These are phyloP conservation scores for Irena cyanogastra DNA, from an alignment of 2,113 vertebrate species.

Conservation along the genomic window DNA sequence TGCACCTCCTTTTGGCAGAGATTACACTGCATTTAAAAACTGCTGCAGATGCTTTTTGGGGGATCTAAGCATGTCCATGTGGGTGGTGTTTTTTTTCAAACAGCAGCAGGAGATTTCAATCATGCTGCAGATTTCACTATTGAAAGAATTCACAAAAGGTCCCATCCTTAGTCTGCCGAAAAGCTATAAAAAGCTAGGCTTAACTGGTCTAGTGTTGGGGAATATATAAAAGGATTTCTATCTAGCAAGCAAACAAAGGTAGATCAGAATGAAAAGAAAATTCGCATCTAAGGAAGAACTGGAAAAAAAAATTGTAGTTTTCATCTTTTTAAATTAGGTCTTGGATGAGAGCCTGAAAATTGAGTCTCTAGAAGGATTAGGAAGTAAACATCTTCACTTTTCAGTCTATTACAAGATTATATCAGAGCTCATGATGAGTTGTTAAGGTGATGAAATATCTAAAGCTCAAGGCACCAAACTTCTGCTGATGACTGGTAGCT, in stretches of 20 bases:
- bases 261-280: background rate
- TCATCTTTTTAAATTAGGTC: background rate
- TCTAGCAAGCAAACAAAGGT: background rate
- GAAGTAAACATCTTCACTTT: background rate
- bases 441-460: background rate
- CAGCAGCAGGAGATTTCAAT: slow-evolving; percentile 44
- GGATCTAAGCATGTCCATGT: slow-evolving; percentile 12
- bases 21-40: slow-evolving; percentile 49
- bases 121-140: slow-evolving; percentile 53
- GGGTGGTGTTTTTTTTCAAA: background rate
- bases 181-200: slow-evolving; percentile 16
- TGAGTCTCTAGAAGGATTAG: background rate
- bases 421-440: background rate
- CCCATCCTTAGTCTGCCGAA: slow-evolving; percentile 35
- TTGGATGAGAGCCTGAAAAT: background rate
- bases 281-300: background rate
- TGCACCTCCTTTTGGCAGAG: slow-evolving; percentile 8
- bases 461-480: background rate
- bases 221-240: slow-evolving; percentile 16
- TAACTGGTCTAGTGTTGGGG: slow-evolving; percentile 12
- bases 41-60: slow-evolving; percentile 43
- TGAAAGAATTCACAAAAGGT: slow-evolving; percentile 45
- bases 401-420: background rate
- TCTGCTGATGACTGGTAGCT: background rate
- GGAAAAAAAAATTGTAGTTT: background rate